Conservation (phyloP, 1,140 invertebrate species). For the Hyphantria cunea region DNA sequence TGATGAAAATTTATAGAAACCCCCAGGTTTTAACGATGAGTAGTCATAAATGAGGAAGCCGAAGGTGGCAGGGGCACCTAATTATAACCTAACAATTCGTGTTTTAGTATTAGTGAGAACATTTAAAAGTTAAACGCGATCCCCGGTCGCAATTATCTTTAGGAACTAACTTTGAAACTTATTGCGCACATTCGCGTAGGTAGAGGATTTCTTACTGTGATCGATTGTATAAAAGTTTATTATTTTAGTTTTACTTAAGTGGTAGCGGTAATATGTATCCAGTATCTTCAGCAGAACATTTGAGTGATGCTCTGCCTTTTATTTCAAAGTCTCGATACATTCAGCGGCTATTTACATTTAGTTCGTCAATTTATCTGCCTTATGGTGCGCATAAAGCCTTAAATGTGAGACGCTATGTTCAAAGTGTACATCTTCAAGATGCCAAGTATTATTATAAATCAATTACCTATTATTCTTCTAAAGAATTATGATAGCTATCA, state of each 20-base stretch:
- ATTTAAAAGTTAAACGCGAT: conserved; percentile 31
- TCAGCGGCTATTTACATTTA: conserved; percentile 4
- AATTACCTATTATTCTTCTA: neutral
- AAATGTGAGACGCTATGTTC: neutral
- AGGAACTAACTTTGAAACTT: conserved; percentile 51
- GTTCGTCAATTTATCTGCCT: conserved; percentile 13
- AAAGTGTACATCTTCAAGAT: conserved; percentile 1
- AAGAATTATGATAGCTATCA: neutral
- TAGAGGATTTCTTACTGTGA: conserved; percentile 77
- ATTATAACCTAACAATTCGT: conserved; percentile 16
- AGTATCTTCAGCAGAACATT: conserved; percentile 9
- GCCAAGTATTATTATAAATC: neutral
- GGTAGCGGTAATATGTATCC: conserved; percentile 22
- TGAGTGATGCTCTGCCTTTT: neutral
- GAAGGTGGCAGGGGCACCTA: conserved; percentile 17
- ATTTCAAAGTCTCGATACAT: conserved; percentile 4
- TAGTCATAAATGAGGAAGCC: conserved; percentile 17
- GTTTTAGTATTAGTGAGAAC: conserved; percentile 26
- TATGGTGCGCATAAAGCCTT: conserved; percentile 3
- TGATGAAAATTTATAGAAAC: neutral
- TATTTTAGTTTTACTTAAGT: conserved; percentile 36
- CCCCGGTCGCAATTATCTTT: conserved; percentile 43
- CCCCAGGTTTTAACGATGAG: conserved; percentile 43
- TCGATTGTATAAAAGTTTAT: conserved; percentile 64
- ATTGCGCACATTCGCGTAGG: conserved; percentile 77